Conservation (phyloP, 2,888 invertebrate species). For the Nomada ruficornis region DNA sequence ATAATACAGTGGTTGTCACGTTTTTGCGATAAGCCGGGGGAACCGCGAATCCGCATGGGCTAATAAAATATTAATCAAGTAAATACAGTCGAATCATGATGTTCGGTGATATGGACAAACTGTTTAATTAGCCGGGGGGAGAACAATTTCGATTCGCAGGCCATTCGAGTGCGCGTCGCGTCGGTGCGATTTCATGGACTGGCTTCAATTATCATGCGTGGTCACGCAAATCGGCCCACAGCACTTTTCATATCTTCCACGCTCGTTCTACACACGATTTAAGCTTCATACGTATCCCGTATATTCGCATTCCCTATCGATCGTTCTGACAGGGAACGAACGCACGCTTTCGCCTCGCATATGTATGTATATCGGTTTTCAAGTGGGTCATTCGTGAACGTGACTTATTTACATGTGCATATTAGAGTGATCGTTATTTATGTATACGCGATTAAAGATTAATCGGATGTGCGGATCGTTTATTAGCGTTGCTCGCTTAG, state of each 20-base stretch:
- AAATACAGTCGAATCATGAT: slow-evolving; percentile 1
- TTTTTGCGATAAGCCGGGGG: not conserved
- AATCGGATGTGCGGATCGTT: slow-evolving; percentile 29
- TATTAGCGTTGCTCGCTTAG: slow-evolving; percentile 25
- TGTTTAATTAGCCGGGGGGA: slow-evolving; percentile 9
- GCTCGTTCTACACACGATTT: slow-evolving; percentile 38
- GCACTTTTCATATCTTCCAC: slow-evolving; percentile 46
- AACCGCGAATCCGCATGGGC: not conserved
- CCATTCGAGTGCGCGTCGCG: not conserved
- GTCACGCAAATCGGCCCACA: slow-evolving; percentile 60
- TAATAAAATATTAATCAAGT: not conserved
- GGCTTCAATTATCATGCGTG: slow-evolving; percentile 58
- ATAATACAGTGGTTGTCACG: too few species aligned
- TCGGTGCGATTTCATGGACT: slow-evolving; percentile 21
- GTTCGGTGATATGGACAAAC: not conserved
- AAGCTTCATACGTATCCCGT: slow-evolving; percentile 31
- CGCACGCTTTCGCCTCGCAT: slow-evolving; percentile 35
- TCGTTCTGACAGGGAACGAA: slow-evolving; percentile 34
- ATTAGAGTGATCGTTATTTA: slow-evolving; percentile 51
- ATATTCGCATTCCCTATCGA: slow-evolving; percentile 54
- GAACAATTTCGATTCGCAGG: slow-evolving; percentile 10
- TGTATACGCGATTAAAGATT: slow-evolving; percentile 44
- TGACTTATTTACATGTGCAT: slow-evolving; percentile 55
- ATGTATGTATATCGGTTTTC: slow-evolving; percentile 48
- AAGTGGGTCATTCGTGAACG: slow-evolving; percentile 53